A percentile compares a stretch with the other conserved stretches of the same genome.
These are phyloP conservation scores for Drosophila barbarae DNA, from an alignment of 2,888 invertebrate genomes.

Conservation along the genomic window DNA sequence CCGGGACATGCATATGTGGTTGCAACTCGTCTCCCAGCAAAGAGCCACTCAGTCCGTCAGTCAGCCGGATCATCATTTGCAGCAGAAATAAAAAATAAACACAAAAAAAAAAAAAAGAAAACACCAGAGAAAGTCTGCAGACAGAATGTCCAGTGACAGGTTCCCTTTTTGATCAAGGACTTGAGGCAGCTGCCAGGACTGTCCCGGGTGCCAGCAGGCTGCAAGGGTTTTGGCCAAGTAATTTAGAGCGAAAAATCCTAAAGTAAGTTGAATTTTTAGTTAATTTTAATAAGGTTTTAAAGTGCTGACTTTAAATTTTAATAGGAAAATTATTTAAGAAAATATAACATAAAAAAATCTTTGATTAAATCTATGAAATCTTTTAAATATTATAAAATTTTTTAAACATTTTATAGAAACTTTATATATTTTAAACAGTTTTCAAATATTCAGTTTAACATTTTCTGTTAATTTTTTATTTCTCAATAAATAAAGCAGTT, in stretches of 20 bases:
- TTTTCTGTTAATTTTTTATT: slow-evolving; percentile 18
- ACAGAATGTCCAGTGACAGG: slow-evolving; percentile 3
- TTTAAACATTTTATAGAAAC: not conserved
- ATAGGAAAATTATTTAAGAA: not conserved
- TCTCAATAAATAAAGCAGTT: slow-evolving; percentile 52
- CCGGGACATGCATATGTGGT: slow-evolving; percentile 24
- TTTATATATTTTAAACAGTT: too few relatives aligned
- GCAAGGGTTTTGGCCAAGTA: not conserved
- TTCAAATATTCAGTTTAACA: not conserved
- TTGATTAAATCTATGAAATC: not conserved
- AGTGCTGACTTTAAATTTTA: not conserved
- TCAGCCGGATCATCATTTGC: slow-evolving; percentile 21
- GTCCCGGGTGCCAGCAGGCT: not conserved
- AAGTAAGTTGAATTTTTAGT: not conserved
- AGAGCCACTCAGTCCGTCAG: slow-evolving; percentile 58
- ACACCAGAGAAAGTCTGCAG: not conserved
- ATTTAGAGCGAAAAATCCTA: not conserved
- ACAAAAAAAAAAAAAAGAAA: slow-evolving; percentile 8
- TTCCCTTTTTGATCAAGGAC: not conserved
- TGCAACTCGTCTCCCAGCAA: slow-evolving; percentile 38
- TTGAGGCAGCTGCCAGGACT: too few relatives aligned
- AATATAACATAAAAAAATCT: too few relatives aligned
- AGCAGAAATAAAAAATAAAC: not conserved
- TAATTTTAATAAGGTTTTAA: not conserved
- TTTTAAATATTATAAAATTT: not conserved